phyloP scores from a whole-genome alignment of 2,797 vertebrate genomes.

The Microcaecilia unicolor region DNA sequence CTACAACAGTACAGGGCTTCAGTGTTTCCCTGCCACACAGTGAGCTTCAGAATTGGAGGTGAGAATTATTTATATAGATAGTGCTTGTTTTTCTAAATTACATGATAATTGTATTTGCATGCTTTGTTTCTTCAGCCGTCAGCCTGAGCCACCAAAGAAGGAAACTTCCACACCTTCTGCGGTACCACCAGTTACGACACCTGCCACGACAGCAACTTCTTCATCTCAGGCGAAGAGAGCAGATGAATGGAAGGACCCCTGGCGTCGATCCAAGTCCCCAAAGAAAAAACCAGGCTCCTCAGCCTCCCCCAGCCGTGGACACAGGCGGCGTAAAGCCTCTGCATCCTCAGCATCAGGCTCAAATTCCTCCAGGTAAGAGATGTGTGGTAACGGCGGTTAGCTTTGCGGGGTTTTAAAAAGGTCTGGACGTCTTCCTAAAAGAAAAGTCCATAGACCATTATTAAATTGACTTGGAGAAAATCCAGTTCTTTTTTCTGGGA shows the following conservation, averaged over 20 bases:
- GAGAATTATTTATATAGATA: too few species aligned
- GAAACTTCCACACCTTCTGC: constrained; percentile 21
- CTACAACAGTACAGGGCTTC: too few species aligned
- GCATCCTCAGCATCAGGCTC: constrained; percentile 86
- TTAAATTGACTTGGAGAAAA: too few species aligned
- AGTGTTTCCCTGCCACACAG: too few species aligned
- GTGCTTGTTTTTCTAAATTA: too few species aligned
- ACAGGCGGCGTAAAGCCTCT: constrained; percentile 76
- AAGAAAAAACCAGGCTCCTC: constrained; percentile 73
- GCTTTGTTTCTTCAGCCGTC: constrained; percentile 53
- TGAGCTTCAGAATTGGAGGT: too few species aligned
- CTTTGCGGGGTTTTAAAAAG: too few species aligned
- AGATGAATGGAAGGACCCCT: constrained; percentile 95
- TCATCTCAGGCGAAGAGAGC: constrained; percentile 70
- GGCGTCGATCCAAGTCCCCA: constrained; percentile 95
- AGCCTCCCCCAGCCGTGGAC: constrained; percentile 73
- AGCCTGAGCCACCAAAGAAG: constrained; percentile 71
- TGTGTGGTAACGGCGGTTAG: too few species aligned
- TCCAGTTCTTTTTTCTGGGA: too few species aligned
- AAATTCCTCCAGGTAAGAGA: constrained; percentile 79
- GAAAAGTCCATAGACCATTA: too few species aligned
- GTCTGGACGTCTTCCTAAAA: too few species aligned
- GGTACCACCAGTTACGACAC: neutral
- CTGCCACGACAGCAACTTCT: constrained; percentile 11
- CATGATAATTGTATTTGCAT: too few species aligned